These are phyloP conservation scores for Cyclura pinguis DNA, from an alignment of 2,797 vertebrate species.

Conservation along the genomic window DNA sequence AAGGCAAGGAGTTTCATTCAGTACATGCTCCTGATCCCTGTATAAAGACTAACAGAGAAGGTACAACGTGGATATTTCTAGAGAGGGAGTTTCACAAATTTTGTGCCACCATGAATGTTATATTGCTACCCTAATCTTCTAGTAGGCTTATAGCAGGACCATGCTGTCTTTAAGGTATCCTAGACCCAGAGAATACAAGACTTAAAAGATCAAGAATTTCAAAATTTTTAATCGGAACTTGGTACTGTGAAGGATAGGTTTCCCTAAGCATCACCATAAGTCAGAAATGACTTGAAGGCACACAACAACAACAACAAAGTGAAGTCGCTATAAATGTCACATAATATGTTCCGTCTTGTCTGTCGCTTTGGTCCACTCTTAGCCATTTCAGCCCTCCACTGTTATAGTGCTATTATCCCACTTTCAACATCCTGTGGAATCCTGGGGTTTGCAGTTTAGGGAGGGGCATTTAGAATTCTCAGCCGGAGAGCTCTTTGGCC, in stretches of 20 bases:
- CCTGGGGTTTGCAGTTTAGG: too few species aligned
- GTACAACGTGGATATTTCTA: not conserved
- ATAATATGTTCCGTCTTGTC: not conserved
- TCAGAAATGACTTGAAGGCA: too few species aligned
- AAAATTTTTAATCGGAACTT: not conserved
- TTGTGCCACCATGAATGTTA: not conserved
- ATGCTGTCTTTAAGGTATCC: not conserved
- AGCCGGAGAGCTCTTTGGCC: too few species aligned
- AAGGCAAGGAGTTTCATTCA: too few species aligned
- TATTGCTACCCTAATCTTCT: not conserved
- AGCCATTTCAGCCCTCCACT: too few species aligned
- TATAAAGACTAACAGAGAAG: not conserved
- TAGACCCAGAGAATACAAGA: too few species aligned
- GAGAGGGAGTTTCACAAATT: not conserved
- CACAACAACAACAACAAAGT: too few species aligned
- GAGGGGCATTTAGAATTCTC: too few species aligned
- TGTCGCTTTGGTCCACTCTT: not conserved
- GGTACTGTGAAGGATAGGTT: not conserved
- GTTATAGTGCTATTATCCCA: too few species aligned
- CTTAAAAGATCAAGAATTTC: not conserved
- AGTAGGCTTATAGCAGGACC: not conserved
- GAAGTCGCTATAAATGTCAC: not conserved
- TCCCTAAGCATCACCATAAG: too few species aligned
- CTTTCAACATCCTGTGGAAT: too few species aligned
- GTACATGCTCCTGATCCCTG: not conserved